Evolutionary conservation across 2,113 vertebrate genomes (phyloP).

Genomic region (Azemiops feae): DNA sequence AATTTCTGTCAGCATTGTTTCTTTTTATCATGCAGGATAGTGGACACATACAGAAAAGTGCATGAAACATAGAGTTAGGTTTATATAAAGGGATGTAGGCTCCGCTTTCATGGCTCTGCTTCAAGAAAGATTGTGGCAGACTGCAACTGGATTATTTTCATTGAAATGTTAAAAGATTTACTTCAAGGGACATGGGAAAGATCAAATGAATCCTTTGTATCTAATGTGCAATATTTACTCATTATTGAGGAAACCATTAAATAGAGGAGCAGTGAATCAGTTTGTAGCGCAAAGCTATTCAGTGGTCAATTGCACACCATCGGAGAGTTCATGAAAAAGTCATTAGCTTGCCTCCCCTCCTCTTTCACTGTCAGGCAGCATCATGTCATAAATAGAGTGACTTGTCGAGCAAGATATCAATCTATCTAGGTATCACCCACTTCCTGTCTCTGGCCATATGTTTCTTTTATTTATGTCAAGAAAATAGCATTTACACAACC

Average conservation of each 20-base stretch:
- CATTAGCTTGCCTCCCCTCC: conserved; percentile 69
- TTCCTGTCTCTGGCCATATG: conserved; percentile 86
- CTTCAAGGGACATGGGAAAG: conserved; percentile 11
- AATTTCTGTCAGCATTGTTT: neutral
- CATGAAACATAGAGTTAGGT: neutral
- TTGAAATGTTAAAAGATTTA: conserved; percentile 1
- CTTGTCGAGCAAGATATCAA: conserved; percentile 71
- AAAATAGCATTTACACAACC: conserved; percentile 83
- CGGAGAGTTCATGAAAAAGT: conserved; percentile 78
- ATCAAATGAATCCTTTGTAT: conserved; percentile 18
- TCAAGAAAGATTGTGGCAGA: neutral
- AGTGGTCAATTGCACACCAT: conserved; percentile 67
- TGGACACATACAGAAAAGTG: neutral
- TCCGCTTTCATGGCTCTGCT: neutral
- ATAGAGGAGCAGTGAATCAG: conserved; percentile 47
- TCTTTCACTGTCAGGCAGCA: conserved; percentile 76
- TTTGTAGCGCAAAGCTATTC: conserved; percentile 63
- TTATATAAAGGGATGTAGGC: neutral
- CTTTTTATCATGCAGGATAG: neutral
- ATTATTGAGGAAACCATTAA: conserved; percentile 33
- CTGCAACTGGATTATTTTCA: neutral
- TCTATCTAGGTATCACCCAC: conserved; percentile 77
- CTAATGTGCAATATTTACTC: conserved; percentile 44
- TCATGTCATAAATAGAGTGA: conserved; percentile 75
- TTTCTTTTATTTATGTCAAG: conserved; percentile 87